Conservation (phyloP, 2,797 vertebrate species). For the Ctenosaura bakeri region DNA sequence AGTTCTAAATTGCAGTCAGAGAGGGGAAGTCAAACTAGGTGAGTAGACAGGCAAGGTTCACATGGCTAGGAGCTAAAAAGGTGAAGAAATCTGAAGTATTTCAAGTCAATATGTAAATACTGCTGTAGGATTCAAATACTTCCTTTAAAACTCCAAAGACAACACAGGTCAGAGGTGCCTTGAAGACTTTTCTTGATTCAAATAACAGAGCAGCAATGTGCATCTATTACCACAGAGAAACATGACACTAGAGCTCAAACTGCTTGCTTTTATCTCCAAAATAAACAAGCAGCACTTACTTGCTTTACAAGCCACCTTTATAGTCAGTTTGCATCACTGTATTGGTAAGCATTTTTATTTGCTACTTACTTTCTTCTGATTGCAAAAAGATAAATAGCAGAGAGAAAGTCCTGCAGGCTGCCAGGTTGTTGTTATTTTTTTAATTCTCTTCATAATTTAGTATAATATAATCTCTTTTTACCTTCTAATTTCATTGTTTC, state of each 20-base stretch:
- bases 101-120: too few relatives aligned
- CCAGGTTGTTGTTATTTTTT: background rate
- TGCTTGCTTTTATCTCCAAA: constrained; percentile 3
- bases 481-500: background rate
- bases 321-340: background rate
- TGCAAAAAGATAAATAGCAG: background rate
- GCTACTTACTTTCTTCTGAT: background rate
- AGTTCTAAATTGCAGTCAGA: background rate
- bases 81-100: too few relatives aligned
- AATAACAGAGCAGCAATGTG: constrained; percentile 2
- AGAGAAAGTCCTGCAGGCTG: background rate
- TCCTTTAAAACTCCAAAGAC: background rate
- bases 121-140: background rate
- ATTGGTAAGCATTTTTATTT: constrained; percentile 4
- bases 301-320: constrained; percentile 23
- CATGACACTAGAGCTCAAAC: constrained; percentile 11
- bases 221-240: background rate
- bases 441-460: constrained; percentile 7
- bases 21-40: background rate
- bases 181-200: background rate
- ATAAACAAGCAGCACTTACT: constrained; percentile 27
- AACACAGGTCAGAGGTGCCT: background rate
- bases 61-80: background rate
- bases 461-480: background rate
- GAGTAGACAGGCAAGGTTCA: background rate